Evolutionary conservation across 37 sponge, comb jelly and placozoan species (phyloP).

Genomic region (Oscarella lobularis): DNA sequence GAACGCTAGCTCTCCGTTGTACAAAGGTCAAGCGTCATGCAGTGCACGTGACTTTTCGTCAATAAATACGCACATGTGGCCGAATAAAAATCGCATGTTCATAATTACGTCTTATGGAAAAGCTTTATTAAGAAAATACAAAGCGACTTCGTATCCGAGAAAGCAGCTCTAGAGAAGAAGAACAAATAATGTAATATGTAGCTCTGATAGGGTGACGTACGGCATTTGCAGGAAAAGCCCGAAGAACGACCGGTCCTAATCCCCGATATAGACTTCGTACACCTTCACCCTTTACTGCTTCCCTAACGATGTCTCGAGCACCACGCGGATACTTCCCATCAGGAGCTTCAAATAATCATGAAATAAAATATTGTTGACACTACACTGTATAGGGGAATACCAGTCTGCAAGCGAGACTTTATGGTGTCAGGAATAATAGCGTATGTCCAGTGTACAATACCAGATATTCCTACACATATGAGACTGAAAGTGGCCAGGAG

Average conservation of each 20-base stretch:
- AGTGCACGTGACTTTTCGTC: too few relatives aligned
- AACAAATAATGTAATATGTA: neutral
- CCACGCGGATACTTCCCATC: slow-evolving; percentile 15
- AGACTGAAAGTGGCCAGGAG: neutral
- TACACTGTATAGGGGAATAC: neutral
- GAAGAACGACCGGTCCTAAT: slow-evolving; percentile 53
- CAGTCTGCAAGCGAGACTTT: slow-evolving; percentile 81
- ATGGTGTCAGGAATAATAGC: slow-evolving; percentile 78
- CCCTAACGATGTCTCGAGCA: slow-evolving; percentile 8
- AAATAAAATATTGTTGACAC: neutral
- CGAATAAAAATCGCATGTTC: too few relatives aligned
- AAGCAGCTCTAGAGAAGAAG: slow-evolving; percentile 26
- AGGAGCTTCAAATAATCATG: neutral
- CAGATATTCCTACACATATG: slow-evolving; percentile 63
- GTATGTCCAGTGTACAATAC: slow-evolving; percentile 59
- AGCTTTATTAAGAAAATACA: too few relatives aligned
- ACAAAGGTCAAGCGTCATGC: too few relatives aligned
- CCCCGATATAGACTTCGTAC: slow-evolving; percentile 48
- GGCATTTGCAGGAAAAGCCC: slow-evolving; percentile 94
- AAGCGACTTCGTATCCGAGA: slow-evolving; percentile 43
- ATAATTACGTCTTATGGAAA: too few relatives aligned
- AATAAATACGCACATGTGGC: too few relatives aligned
- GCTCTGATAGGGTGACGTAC: slow-evolving; percentile 19
- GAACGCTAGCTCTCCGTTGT: too few relatives aligned
- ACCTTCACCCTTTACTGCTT: slow-evolving; percentile 31